These are phyloP conservation scores for Cirrhinus mrigala DNA, from an alignment of 2,797 vertebrate genomes.

Conservation along the genomic window DNA sequence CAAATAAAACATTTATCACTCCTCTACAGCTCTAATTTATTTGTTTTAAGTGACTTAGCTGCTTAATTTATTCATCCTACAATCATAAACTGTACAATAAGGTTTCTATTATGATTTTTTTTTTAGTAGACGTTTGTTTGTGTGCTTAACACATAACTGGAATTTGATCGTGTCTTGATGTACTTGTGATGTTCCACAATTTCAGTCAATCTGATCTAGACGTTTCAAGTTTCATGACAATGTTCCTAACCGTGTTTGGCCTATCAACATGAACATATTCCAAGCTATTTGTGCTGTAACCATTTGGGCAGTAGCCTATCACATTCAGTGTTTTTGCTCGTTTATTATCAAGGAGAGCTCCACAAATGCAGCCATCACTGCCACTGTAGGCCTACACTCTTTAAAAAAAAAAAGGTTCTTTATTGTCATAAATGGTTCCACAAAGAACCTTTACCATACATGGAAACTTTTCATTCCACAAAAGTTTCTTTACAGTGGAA, in stretches of 20 bases:
- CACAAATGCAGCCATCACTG: neutral
- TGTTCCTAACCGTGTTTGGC: neutral
- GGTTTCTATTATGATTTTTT: neutral
- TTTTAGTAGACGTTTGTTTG: neutral
- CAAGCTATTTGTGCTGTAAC: neutral
- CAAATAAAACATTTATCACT: neutral
- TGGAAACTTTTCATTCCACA: no score
- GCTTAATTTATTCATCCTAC: neutral
- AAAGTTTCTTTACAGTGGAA: no score
- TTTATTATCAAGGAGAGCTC: neutral
- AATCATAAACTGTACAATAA: neutral
- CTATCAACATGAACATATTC: neutral
- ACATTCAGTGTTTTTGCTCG: neutral
- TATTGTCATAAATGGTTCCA: no score
- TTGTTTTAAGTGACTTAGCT: neutral
- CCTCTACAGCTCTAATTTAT: neutral
- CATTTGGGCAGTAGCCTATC: no score
- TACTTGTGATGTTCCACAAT: neutral
- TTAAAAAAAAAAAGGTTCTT: no score
- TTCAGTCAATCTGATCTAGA: neutral
- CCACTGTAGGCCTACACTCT: neutral
- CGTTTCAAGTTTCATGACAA: slow-evolving; percentile 8
- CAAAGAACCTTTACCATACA: no score
- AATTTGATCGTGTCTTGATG: neutral
- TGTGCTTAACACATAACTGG: neutral